These are phyloP conservation scores for Nemapogon koenigi DNA, from an alignment of 2,888 invertebrate species.

Conservation along the genomic window DNA sequence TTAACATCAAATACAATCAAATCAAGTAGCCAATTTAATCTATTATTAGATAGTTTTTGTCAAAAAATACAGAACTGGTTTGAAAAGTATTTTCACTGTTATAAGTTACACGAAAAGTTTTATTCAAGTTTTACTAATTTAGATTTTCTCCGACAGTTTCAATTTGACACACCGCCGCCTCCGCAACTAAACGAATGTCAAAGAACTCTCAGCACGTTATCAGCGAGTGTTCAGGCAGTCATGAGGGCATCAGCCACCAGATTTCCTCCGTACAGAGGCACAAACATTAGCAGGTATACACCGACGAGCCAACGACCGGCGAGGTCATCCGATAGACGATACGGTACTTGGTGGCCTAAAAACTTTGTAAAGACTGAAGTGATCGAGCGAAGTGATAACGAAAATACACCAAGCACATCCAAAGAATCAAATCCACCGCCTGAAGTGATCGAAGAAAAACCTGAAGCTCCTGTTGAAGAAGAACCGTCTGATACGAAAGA, in stretches of 20 bases:
- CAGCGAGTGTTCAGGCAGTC: slow-evolving; percentile 44
- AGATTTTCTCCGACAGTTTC: slow-evolving; percentile 27
- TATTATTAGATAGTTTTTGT: too few relatives aligned
- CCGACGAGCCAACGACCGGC: slow-evolving; percentile 43
- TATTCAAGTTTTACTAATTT: too few relatives aligned
- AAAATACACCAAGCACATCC: not conserved
- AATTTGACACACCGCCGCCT: slow-evolving; percentile 45
- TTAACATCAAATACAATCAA: too few relatives aligned
- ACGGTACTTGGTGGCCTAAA: slow-evolving; percentile 42
- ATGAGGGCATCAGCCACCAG: slow-evolving; percentile 41
- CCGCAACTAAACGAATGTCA: slow-evolving; percentile 40
- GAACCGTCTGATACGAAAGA: slow-evolving; percentile 21
- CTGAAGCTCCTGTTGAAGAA: slow-evolving; percentile 19
- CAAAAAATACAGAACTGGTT: too few relatives aligned
- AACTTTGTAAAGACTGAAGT: not conserved
- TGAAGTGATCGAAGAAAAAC: slow-evolving; percentile 22
- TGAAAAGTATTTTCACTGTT: too few relatives aligned
- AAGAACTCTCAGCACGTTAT: slow-evolving; percentile 40
- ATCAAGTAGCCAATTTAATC: too few relatives aligned
- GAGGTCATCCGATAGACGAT: slow-evolving; percentile 37
- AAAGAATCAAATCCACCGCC: not conserved
- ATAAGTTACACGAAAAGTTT: too few relatives aligned
- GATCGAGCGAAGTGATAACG: too few relatives aligned
- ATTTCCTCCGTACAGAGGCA: slow-evolving; percentile 44
- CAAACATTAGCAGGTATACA: slow-evolving; percentile 48